Base-by-base conservation (phyloP, 2,797 vertebrate species). In the Anniella stebbinsi region DNA sequence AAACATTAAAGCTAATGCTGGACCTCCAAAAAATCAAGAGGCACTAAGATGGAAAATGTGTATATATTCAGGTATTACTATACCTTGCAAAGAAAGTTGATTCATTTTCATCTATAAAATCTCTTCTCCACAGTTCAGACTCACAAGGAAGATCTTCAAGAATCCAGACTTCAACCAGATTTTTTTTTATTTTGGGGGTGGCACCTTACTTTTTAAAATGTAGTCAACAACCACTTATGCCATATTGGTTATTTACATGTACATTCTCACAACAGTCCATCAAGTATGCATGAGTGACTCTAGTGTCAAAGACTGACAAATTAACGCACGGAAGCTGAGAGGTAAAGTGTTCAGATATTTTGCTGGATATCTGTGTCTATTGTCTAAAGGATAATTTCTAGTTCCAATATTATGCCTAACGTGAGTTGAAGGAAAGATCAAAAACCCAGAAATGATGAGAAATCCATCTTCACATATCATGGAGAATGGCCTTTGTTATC, bases 1-100 rank as follows among this genome's bases (percentile, higher is more conserved):
- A 86, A 63, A 45, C 63, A 76, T 57, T 75, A 86, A 86, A 38
- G 51, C n/a, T 57, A 86, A 86, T 51, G 4, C n/a, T 86, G 51
- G 60, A 86, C n/a, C 51, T 38, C 51, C 17, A 70, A 38, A 73
- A 86, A 86, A 33, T 85, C 69, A 73, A 85, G 84, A 73, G 48
- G 15, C n/a, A 75, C 51, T 38, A 57, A 38, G 38, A 51, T 23
- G 6, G 48, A 75, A 51, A 57, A 21, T 51, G n/a, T 85, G 6
- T 57, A 12, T 75, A 11, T 86, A 25, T 51, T 36, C 18, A 38
- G 33, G 10, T 12, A 73, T 75, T 57, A 25, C 8, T 73, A 28
- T 73, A 28, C n/a, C 36, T 72, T 36, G 48, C 15, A 57, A 69
- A 86, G n/a, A 57, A 63, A 41, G 23, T 82, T 23, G n/a, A n/a